Evolutionary conservation across 2,888 invertebrate species (phyloP), one percentile per base, ranked within the genome.

Genomic region (Willowsia nigromaculata): DNA sequence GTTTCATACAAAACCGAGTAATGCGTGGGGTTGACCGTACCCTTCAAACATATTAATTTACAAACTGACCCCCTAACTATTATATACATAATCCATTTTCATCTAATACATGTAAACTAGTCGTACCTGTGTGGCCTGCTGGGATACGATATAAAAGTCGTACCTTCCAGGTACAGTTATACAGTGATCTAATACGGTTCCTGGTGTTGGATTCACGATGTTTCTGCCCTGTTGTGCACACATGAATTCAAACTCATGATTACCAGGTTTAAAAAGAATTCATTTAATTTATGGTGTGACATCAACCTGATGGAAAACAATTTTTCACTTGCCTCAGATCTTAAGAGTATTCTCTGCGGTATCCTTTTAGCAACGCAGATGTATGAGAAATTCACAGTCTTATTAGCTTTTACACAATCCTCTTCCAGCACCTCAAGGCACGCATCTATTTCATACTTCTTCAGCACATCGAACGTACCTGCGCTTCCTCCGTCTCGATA

Each of bases 401-500:
- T 85, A 0, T 56, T 18, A 13, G 27, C 97, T 1, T 94, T 93
- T 0, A 94, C 93, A 2, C 93, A 92, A 5, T 95, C 93, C 1
- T 93, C 92, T 0, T 93, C 91, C 91, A 96, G 95, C 78, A 95
- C 95, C 0, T 95, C 93, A 91, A 95, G 93, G 92, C 98, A 94
- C 93, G 97, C 98, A 0, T 96, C 95, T 1, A 98, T 95, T 94
- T 99, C 99, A 93, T 96, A 96, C 1, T 96, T 95, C n/a, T 95
- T 94, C 5, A 97, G 95, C 0, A 95, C 93, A 4, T 95, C 95
- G 30, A 99, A 93, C 93, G 98, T 96, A 0, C 98, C 98, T 93
- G 99, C 98, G 1, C 98, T 97, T 0, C 99, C 98, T 50, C 99
- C 99, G 94, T 99, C 99, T 88, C 99, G 95, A 94, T 96, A 99